Conservation (phyloP, 2,888 invertebrate species). For the Andrena hattorfiana region DNA sequence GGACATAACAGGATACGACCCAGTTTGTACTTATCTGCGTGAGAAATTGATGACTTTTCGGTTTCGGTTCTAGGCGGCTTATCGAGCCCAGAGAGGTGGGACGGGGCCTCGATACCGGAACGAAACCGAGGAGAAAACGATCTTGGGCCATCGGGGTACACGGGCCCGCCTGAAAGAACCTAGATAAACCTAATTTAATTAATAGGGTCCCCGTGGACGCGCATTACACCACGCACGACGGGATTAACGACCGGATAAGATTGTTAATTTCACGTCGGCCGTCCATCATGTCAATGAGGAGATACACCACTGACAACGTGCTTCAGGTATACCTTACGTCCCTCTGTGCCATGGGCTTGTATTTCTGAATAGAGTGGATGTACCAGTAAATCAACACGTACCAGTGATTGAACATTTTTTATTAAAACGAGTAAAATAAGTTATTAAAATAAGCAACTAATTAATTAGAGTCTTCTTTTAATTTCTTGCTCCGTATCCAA, state of each 20-base stretch:
- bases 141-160: neutral
- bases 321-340: slow-evolving; percentile 35
- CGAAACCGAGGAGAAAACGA: slow-evolving; percentile 4
- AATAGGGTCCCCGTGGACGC: slow-evolving; percentile 51
- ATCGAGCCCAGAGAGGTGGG: neutral
- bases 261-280: slow-evolving; percentile 73
- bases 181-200: slow-evolving; percentile 68
- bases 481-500: no score
- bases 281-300: slow-evolving; percentile 70
- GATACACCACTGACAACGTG: slow-evolving; percentile 62
- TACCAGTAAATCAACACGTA: no score
- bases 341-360: slow-evolving; percentile 32
- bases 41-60: slow-evolving; percentile 46
- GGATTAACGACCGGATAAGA: slow-evolving; percentile 78
- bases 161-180: slow-evolving; percentile 30
- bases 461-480: no score
- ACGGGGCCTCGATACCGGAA: neutral
- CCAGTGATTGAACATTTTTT: no score
- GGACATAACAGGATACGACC: slow-evolving; percentile 29
- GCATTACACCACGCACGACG: slow-evolving; percentile 58
- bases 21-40: slow-evolving; percentile 44
- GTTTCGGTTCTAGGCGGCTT: slow-evolving; percentile 2
- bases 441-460: no score
- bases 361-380: slow-evolving; percentile 19
- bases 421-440: no score